Conservation (phyloP, 2,113 vertebrate genomes). For the Corydoras sp. region DNA sequence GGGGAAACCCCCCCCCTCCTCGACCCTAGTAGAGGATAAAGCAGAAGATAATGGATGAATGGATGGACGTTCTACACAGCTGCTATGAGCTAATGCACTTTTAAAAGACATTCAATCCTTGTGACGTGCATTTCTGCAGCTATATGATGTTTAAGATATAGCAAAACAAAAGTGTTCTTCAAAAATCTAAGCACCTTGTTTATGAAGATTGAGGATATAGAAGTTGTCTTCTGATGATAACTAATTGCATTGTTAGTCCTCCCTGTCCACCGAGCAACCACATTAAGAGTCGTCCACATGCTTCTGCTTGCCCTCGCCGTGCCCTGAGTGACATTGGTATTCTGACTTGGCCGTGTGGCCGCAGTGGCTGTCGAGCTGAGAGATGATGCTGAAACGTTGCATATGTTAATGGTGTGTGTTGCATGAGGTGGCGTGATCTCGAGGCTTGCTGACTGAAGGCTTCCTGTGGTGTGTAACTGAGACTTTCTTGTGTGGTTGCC, state of each 20-base stretch:
- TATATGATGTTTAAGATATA: too few relatives aligned
- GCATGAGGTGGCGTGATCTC: slow-evolving; percentile 24
- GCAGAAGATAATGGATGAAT: too few relatives aligned
- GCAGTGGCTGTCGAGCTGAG: slow-evolving; percentile 39
- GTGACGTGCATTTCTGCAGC: too few relatives aligned
- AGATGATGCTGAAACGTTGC: slow-evolving; percentile 50
- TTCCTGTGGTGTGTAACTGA: slow-evolving; percentile 43
- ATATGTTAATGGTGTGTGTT: slow-evolving; percentile 53
- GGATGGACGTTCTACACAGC: too few relatives aligned
- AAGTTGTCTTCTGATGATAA: slow-evolving; percentile 1
- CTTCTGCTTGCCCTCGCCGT: slow-evolving; percentile 61
- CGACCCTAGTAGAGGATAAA: too few relatives aligned
- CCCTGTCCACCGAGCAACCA: slow-evolving; percentile 56
- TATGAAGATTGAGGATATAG: not conserved
- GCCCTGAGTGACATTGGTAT: slow-evolving; percentile 66
- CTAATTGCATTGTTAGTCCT: slow-evolving; percentile 33
- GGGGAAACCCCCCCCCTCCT: too few relatives aligned
- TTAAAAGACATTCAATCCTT: too few relatives aligned
- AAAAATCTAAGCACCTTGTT: too few relatives aligned
- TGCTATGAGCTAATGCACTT: too few relatives aligned
- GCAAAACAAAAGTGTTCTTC: too few relatives aligned
- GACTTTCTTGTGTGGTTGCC: slow-evolving; percentile 41
- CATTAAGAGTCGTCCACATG: slow-evolving; percentile 61
- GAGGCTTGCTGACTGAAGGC: slow-evolving; percentile 46
- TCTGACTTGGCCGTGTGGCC: slow-evolving; percentile 55